A percentile compares a stretch with the other conserved stretches of the same genome.
These are phyloP conservation scores for Parnassius orleans DNA, from an alignment of 2,888 invertebrate genomes.

Conservation along the genomic window DNA sequence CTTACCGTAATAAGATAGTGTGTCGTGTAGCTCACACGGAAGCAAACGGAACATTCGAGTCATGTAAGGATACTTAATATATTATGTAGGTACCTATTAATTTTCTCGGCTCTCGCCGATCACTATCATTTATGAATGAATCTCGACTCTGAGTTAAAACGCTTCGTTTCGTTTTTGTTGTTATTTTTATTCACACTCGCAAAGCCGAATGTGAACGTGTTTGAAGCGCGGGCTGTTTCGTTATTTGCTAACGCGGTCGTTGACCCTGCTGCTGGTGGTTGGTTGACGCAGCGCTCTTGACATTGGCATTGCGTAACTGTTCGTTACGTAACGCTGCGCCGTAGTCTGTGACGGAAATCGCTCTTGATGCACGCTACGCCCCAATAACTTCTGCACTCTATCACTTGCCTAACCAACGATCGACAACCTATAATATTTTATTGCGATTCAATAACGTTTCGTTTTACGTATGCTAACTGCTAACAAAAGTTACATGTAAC, in stretches of 20 bases:
- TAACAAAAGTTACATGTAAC: too few relatives aligned
- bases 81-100: neutral
- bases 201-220: conserved; percentile 40
- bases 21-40: neutral
- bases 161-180: conserved; percentile 29
- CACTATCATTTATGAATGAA: conserved; percentile 33
- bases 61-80: neutral
- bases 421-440: neutral
- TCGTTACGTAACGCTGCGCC: conserved; percentile 46
- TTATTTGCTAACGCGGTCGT: conserved; percentile 51
- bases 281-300: conserved; percentile 64
- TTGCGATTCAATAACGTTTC: too few relatives aligned
- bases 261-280: conserved; percentile 42
- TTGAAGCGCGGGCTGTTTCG: conserved; percentile 24
- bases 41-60: neutral
- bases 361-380: conserved; percentile 5
- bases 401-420: neutral
- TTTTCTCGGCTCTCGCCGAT: neutral
- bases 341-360: conserved; percentile 2
- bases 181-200: conserved; percentile 26
- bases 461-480: too few relatives aligned
- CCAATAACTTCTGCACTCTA: conserved; percentile 12
- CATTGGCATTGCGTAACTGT: conserved; percentile 67
- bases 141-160: conserved; percentile 18
- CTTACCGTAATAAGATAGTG: neutral